These are phyloP conservation scores for Pachydiplax longipennis DNA, from an alignment of 2,888 invertebrate species.

Conservation along the genomic window DNA sequence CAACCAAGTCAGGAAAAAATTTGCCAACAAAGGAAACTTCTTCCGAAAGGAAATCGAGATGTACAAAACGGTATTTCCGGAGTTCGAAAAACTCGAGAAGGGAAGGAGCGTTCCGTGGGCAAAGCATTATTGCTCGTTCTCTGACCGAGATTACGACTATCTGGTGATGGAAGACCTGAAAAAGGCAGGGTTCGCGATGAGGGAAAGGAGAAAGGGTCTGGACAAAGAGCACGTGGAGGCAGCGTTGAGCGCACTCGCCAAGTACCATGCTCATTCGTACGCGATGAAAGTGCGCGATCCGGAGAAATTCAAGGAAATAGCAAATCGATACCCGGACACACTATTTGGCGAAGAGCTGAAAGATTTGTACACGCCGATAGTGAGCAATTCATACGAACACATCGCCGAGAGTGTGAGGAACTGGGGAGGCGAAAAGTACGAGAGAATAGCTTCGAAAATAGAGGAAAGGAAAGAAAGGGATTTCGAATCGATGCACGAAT, in stretches of 20 bases:
- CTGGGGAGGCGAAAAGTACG: not conserved
- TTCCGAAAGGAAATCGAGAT: conserved; percentile 46
- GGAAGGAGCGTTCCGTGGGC: not conserved
- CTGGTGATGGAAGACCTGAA: conserved; percentile 39
- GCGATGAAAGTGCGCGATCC: not conserved
- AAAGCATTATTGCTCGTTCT: not conserved
- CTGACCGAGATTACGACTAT: not conserved
- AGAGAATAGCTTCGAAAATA: not conserved
- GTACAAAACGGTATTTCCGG: conserved; percentile 34
- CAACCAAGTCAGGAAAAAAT: not conserved
- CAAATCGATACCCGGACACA: not conserved
- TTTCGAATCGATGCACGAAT: not conserved
- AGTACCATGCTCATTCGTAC: conserved; percentile 24
- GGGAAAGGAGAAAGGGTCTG: not conserved
- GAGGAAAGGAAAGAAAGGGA: not conserved
- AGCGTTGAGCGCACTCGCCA: not conserved
- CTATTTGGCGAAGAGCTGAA: not conserved
- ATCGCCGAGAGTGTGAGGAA: not conserved
- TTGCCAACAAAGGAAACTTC: conserved; percentile 7
- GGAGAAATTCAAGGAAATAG: not conserved
- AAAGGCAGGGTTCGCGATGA: not conserved
- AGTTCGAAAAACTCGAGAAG: not conserved
- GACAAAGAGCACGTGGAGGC: not conserved
- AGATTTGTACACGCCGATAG: not conserved
- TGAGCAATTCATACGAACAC: not conserved